Evolutionary conservation across 2,113 vertebrate species (phyloP).

Genomic region (Lophochroa leadbeateri): DNA sequence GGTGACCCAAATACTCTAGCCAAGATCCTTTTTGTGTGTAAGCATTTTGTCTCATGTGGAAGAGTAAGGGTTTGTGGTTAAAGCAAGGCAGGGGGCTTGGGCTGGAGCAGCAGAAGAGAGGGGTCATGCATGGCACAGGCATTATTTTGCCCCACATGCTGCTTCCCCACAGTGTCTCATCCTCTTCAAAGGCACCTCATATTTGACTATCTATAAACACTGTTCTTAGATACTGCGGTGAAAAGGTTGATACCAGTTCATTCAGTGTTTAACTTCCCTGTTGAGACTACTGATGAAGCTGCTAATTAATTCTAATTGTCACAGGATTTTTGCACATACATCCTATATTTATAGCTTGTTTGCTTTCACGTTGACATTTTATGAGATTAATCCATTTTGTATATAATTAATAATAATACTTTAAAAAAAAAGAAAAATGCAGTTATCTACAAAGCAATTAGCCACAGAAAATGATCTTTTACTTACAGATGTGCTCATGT

Average conservation of each 20-base stretch:
- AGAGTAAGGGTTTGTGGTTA: not conserved
- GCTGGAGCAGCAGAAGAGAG: not conserved
- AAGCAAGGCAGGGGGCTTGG: not conserved
- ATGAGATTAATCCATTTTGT: not conserved
- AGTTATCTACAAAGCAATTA: not conserved
- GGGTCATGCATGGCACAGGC: not conserved
- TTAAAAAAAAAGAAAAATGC: not conserved
- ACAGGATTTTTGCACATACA: not conserved
- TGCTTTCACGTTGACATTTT: not conserved
- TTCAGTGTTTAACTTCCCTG: not conserved
- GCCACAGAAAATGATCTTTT: not conserved
- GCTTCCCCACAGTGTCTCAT: not conserved
- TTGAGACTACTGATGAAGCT: not conserved
- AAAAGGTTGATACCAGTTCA: not conserved
- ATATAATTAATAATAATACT: slow-evolving; percentile 9
- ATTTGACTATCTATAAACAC: not conserved
- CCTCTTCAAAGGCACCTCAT: not conserved
- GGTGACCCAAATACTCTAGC: not conserved
- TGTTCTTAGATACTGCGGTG: not conserved
- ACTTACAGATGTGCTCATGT: not conserved
- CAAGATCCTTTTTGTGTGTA: not conserved
- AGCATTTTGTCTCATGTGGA: not conserved
- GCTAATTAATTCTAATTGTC: slow-evolving; percentile 1
- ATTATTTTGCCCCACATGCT: not conserved
- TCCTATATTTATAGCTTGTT: slow-evolving; percentile 1